Percentiles rank a stretch among this genome's conserved stretches.
Conservation (phyloP, 1,140 invertebrate genomes). For the Brachionus paranguensis region DNA sequence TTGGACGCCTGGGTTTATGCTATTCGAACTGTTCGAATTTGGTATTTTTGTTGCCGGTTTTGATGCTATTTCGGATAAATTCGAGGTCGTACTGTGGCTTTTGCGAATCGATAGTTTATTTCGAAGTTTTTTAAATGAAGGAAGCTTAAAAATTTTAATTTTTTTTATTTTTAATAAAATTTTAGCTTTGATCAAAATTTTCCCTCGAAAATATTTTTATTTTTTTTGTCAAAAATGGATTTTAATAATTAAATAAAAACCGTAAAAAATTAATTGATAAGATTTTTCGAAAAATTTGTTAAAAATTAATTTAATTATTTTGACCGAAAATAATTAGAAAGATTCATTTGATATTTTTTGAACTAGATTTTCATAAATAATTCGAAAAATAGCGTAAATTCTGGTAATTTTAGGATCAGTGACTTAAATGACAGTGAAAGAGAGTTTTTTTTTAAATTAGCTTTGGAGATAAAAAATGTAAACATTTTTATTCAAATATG, state of each 20-base stretch:
- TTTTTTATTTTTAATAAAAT: not conserved
- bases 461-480: too few species aligned
- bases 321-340: too few species aligned
- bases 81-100: constrained; percentile 24
- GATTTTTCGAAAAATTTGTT: too few species aligned
- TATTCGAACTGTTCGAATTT: not conserved
- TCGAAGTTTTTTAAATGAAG: constrained; percentile 27
- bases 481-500: too few species aligned
- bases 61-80: constrained; percentile 14
- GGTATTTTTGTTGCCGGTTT: not conserved
- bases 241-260: not conserved
- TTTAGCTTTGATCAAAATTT: not conserved
- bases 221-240: not conserved
- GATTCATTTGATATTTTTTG: too few species aligned
- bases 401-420: too few species aligned
- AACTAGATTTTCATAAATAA: too few species aligned
- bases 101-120: constrained; percentile 17
- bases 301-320: too few species aligned
- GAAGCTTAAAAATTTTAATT: not conserved
- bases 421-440: too few species aligned
- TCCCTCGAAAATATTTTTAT: not conserved
- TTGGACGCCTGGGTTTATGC: not conserved
- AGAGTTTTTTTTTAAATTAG: too few species aligned
- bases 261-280: too few species aligned
- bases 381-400: too few species aligned